phyloP scores from a whole-genome alignment of 2,888 invertebrate genomes.

The Drosophila fulvimacula region DNA sequence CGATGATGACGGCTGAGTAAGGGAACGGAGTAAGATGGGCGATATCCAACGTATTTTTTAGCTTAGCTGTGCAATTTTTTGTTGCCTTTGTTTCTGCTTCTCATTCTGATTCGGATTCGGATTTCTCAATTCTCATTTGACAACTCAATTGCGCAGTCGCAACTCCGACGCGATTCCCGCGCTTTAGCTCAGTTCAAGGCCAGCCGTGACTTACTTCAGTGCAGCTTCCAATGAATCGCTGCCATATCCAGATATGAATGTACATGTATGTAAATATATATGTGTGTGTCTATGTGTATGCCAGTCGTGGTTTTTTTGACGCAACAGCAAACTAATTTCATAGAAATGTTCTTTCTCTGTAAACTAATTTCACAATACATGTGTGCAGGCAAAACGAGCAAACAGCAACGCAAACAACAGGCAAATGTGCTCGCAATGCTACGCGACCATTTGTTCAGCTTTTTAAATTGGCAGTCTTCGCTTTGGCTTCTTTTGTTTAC shows the following conservation, averaged over 20 bases:
- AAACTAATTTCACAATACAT: conserved; percentile 56
- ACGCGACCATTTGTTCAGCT: conserved; percentile 57
- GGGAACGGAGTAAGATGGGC: conserved; percentile 3
- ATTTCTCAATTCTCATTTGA: conserved; percentile 37
- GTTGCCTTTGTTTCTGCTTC: conserved; percentile 21
- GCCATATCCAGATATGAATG: background rate
- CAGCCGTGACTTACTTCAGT: conserved; percentile 29
- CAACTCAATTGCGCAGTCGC: conserved; percentile 70
- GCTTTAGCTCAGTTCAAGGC: conserved; percentile 53
- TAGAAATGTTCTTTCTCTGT: conserved; percentile 63
- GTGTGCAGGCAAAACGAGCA: conserved; percentile 28
- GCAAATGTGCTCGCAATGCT: conserved; percentile 44
- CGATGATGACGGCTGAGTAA: conserved; percentile 9
- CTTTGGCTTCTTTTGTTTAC: conserved; percentile 41
- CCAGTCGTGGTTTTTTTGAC: conserved; percentile 17
- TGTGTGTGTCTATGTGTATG: conserved; percentile 3
- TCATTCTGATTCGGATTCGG: conserved; percentile 21
- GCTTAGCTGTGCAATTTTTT: conserved; percentile 8
- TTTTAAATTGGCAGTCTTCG: conserved; percentile 58
- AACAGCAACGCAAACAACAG: conserved; percentile 49
- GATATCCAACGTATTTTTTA: conserved; percentile 20
- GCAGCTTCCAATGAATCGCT: conserved; percentile 4
- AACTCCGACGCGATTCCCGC: conserved; percentile 22
- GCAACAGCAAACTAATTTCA: conserved; percentile 65
- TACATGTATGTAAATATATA: background rate